phyloP scores from a whole-genome alignment of 2,113 vertebrate genomes.

The Caloenas nicobarica region DNA sequence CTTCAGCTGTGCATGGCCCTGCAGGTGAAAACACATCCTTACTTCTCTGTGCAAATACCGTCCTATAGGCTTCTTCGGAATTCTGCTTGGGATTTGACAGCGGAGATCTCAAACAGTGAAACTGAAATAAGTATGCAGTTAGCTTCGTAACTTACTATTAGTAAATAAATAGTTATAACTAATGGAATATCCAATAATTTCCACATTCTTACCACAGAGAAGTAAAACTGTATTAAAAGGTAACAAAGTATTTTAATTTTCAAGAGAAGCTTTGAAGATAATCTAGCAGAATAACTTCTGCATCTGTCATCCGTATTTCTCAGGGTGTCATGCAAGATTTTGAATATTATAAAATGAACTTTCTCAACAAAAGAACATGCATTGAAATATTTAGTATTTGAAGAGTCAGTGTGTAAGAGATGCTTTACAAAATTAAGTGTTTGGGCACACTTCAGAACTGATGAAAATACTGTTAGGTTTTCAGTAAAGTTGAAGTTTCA shows the following conservation, averaged over 20 bases:
- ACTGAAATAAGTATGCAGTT: not conserved
- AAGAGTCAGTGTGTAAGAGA: constrained; percentile 54
- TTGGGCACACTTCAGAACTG: constrained; percentile 64
- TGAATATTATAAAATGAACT: not conserved
- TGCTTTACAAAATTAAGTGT: constrained; percentile 65
- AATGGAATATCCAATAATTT: not conserved
- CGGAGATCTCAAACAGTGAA: not conserved
- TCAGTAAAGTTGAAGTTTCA: constrained; percentile 62
- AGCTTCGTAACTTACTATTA: not conserved
- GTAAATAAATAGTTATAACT: not conserved
- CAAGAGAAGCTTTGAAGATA: not conserved
- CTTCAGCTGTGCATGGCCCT: rapidly evolving
- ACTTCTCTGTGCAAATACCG: not conserved
- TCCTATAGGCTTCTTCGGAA: too few species aligned
- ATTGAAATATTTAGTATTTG: constrained; percentile 38
- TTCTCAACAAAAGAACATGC: not conserved
- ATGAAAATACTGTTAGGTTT: constrained; percentile 60
- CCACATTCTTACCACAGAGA: not conserved
- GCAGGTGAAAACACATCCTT: not conserved
- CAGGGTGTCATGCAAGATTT: not conserved
- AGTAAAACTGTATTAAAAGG: not conserved
- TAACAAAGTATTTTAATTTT: not conserved
- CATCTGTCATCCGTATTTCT: not conserved
- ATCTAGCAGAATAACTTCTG: not conserved
- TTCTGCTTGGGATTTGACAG: not conserved